Percentiles rank a stretch among this genome's conserved stretches.
Conservation (phyloP, 2,888 invertebrate genomes). For the Aethes cnicana region DNA sequence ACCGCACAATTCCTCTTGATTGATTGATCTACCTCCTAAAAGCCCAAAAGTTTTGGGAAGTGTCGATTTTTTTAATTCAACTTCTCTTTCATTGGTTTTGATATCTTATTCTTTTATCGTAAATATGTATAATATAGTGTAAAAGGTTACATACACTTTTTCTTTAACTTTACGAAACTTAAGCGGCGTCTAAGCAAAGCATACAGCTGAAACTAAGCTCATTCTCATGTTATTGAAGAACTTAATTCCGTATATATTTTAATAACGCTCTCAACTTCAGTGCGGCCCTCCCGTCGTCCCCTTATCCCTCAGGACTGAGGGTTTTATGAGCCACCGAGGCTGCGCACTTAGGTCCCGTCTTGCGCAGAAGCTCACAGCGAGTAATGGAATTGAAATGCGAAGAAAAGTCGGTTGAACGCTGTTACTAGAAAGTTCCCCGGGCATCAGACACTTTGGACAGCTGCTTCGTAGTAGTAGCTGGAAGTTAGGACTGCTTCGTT, state of each 20-base stretch:
- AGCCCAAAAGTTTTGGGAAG: not conserved
- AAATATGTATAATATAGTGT: too few species aligned
- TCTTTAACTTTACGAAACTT: too few species aligned
- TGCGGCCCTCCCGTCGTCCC: conserved; percentile 38
- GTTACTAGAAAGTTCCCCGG: conserved; percentile 13
- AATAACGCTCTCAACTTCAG: conserved; percentile 21
- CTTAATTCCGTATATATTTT: conserved; percentile 23
- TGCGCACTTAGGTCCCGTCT: conserved; percentile 44
- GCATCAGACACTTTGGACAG: conserved; percentile 2
- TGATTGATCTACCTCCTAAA: not conserved
- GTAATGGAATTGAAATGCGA: conserved; percentile 21
- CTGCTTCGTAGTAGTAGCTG: conserved; percentile 2
- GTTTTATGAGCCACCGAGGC: conserved; percentile 61
- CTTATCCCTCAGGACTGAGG: conserved; percentile 48
- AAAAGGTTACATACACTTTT: too few species aligned
- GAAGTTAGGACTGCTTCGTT: not conserved
- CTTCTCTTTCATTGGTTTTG: too few species aligned
- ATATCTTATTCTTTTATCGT: too few species aligned
- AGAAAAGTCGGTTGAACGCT: conserved; percentile 17
- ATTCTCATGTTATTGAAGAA: conserved; percentile 6
- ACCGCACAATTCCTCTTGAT: not conserved
- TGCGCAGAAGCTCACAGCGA: conserved; percentile 14
- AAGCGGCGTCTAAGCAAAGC: too few species aligned
- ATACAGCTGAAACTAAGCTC: conserved; percentile 6
- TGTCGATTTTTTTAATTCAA: too few species aligned